Base-by-base conservation (phyloP, 2,888 invertebrate genomes). In the Drosophila setosimentum region DNA sequence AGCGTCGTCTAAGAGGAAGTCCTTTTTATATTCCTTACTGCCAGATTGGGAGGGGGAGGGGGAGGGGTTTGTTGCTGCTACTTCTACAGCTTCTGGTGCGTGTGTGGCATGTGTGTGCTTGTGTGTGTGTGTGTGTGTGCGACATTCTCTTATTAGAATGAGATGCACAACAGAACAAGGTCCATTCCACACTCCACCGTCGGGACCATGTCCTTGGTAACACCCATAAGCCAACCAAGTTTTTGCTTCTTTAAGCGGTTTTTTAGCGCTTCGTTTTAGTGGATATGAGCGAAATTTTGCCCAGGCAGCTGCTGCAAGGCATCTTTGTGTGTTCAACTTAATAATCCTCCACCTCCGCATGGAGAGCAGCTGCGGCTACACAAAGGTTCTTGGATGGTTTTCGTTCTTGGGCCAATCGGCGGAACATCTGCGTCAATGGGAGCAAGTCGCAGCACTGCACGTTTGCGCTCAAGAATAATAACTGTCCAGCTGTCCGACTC, bases 1-100 rank as follows among this genome's bases (percentile, higher is more conserved):
- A 87, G 86, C 86, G 85, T 87, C 83, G 75, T 79, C 85, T 85
- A 83, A 85, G 76, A 89, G 89, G 87, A 87, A 89, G 86, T 84
- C 87, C 80, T 84, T 86, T 88, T 85, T 87, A 89, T 87, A 77
- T 73, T 79, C 67, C 81, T 73, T 66, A 59, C 78, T 61, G 29
- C 51, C 35, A 6, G 21, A 21, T n/a, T n/a, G n/a, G n/a, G n/a
- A n/a, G n/a, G n/a, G 13, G 42, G 10, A 27, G 8, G 8, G 10
- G 11, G 24, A 18, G 32, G 18, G 11, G 24, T 18, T 18, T 37
- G n/a, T 27, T 37, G 4, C 37, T 35, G 18, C 27, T 35, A 16
- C 29, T 29, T 40, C 55, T 30, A n/a, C 29, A 57, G 53, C 69
- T 63, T 64, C 50, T 64, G 53, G 63, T 57, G 71, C 37, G 30